Percentiles rank a stretch among this genome's conserved stretches.
phyloP scores from a whole-genome alignment of 2,797 vertebrate species.

The Microctenopoma stevenorrisi region DNA sequence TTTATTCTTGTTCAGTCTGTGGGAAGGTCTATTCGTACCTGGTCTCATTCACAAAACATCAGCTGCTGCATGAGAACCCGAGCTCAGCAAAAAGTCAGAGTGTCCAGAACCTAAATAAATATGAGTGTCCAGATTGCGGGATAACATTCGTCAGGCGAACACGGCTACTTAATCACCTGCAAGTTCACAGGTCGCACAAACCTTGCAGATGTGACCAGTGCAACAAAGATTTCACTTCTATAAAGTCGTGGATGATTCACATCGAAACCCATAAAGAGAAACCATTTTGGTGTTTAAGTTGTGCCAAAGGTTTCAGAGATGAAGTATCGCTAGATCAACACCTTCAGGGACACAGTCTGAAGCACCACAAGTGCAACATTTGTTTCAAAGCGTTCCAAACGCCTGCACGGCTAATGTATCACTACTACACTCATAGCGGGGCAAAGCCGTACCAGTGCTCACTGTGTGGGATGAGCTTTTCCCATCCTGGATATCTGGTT shows the following conservation, averaged over 20 bases:
- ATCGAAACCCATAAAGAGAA: conserved; percentile 58
- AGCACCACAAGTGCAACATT: conserved; percentile 45
- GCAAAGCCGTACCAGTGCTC: conserved; percentile 54
- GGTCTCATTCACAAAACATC: conserved; percentile 74
- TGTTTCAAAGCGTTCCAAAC: conserved; percentile 57
- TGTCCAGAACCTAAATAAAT: conserved; percentile 10
- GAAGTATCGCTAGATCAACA: conserved; percentile 59
- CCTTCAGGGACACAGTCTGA: conserved; percentile 61
- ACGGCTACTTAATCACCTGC: conserved; percentile 61
- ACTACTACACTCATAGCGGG: conserved; percentile 41
- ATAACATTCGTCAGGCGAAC: conserved; percentile 52
- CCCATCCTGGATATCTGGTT: conserved; percentile 30
- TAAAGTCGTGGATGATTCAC: conserved; percentile 56
- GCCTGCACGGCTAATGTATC: conserved; percentile 28
- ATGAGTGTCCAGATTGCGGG: conserved; percentile 72
- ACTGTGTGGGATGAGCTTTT: conserved; percentile 60
- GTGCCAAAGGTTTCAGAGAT: conserved; percentile 65
- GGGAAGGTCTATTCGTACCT: conserved; percentile 75
- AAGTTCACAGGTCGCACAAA: conserved; percentile 37
- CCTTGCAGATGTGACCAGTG: conserved; percentile 66
- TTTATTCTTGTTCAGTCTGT: conserved; percentile 69
- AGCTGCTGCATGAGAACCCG: conserved; percentile 35
- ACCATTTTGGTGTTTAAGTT: conserved; percentile 74
- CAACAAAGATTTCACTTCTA: conserved; percentile 59
- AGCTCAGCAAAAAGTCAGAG: fast-evolving